Evolutionary conservation across 2,888 invertebrate species (phyloP), one percentile per base, ranked within the genome.

Genomic region (Diarsia mendica): DNA sequence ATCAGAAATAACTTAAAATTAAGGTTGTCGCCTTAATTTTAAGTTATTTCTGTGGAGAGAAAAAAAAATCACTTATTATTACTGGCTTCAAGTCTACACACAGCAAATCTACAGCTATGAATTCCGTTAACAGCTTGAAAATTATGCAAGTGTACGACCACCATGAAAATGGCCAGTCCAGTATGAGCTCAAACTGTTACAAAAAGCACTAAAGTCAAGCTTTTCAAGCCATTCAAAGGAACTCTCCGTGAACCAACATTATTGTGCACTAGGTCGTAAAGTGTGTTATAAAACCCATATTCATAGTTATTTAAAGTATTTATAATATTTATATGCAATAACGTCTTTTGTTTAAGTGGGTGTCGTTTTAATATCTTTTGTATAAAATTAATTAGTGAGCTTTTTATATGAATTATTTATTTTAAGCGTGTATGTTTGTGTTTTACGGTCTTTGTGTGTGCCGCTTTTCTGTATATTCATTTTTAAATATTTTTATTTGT

Each of bases 341-440:
- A 75, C 55, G 65, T 69, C 65, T 77, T 82, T 82, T 83, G 73
- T 83, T 23, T 68, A 67, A 66, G 85, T 86, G 77, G 87, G 86
- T 72, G 79, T 79, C 23, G 60, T 72, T 85, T 79, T 80, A 83
- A 83, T 82, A 9, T 39, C 39, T 67, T 71, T 77, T 68, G 66
- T 80, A 77, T 11, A 11, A 77, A 80, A 86, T 85, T 86, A 82
- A 80, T 86, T 82, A 69, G 51, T 67, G 18, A 11, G 13, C 20
- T 78, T 77, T 75, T 77, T 77, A 61, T 75, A 39, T 76, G 55
- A 64, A 67, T 71, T 67, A 71, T 65, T 53, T 67, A 74, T 77
- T 33, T 64, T 64, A 72, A 65, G 28, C 64, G 3, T 64, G n/a
- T 60, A 8, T 51, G 67, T 18, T 66, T 66, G 58, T 46, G 23